Evolutionary conservation across 2,113 vertebrate genomes (phyloP).

Genomic region (Dasypus novemcinctus): DNA sequence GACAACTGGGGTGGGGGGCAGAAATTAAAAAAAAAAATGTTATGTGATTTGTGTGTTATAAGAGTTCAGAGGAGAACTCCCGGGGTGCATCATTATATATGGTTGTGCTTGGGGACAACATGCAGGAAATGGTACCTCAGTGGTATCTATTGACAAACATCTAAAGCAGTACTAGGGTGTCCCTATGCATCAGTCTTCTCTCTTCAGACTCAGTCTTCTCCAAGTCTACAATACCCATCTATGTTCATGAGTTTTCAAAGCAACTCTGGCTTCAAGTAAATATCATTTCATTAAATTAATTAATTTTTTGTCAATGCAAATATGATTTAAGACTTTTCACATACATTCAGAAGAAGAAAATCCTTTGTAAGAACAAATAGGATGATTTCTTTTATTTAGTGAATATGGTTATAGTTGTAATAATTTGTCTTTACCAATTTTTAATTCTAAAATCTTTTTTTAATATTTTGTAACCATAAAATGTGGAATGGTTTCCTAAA

Average conservation of each 20-base stretch:
- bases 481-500: not conserved
- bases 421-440: not conserved
- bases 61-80: not conserved
- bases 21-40: too few relatives aligned
- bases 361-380: not conserved
- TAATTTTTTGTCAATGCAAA: not conserved
- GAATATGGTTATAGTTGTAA: not conserved
- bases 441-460: slow-evolving; percentile 26
- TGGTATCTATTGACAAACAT: not conserved
- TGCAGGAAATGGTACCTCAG: not conserved
- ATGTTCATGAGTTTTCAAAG: not conserved
- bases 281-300: slow-evolving; percentile 8
- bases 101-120: not conserved
- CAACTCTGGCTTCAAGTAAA: not conserved
- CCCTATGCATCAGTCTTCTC: not conserved
- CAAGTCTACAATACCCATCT: not conserved
- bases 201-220: not conserved
- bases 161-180: not conserved
- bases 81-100: not conserved
- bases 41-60: not conserved
- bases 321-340: not conserved
- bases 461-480: not conserved
- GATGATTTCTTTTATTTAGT: slow-evolving; percentile 11
- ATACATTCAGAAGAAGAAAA: not conserved
- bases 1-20: too few relatives aligned